A percentile compares a stretch with the other conserved stretches of the same genome.
Conservation (phyloP, 2,888 invertebrate genomes). For the Meliscaeva auricollis region DNA sequence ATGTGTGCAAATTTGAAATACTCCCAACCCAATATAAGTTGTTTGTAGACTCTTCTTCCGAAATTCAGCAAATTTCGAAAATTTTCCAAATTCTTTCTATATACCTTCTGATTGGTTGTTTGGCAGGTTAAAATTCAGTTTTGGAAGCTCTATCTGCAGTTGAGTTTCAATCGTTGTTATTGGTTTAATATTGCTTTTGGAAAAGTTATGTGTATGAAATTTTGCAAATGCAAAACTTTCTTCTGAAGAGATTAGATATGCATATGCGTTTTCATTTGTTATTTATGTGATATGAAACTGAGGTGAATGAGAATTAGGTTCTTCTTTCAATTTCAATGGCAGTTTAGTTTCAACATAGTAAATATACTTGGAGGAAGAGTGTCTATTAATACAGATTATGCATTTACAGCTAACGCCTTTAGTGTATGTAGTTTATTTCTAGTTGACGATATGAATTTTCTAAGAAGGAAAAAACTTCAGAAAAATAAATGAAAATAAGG, state of each 20-base stretch:
- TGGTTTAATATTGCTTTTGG: neutral
- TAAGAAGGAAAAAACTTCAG: no score
- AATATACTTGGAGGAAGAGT: no score
- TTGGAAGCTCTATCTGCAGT: neutral
- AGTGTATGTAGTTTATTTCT: no score
- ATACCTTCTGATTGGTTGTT: slow-evolving; percentile 25
- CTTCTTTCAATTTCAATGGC: no score
- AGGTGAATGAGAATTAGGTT: no score
- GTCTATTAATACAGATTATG: no score
- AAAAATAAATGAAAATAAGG: no score
- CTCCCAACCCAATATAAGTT: slow-evolving; percentile 34
- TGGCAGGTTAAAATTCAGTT: neutral
- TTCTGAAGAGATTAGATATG: neutral
- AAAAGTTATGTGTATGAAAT: slow-evolving; percentile 8
- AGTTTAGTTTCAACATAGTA: no score
- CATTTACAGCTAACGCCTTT: no score
- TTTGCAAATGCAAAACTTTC: slow-evolving; percentile 3
- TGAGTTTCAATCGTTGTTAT: neutral
- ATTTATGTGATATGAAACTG: neutral
- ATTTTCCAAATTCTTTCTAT: slow-evolving; percentile 38
- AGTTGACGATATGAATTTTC: no score
- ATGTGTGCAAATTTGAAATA: neutral
- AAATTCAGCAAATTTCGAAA: slow-evolving; percentile 50
- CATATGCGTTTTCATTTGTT: neutral
- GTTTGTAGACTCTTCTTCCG: slow-evolving; percentile 32